Evolutionary conservation across 2,797 vertebrate species (phyloP).

Genomic region (Anniella stebbinsi): DNA sequence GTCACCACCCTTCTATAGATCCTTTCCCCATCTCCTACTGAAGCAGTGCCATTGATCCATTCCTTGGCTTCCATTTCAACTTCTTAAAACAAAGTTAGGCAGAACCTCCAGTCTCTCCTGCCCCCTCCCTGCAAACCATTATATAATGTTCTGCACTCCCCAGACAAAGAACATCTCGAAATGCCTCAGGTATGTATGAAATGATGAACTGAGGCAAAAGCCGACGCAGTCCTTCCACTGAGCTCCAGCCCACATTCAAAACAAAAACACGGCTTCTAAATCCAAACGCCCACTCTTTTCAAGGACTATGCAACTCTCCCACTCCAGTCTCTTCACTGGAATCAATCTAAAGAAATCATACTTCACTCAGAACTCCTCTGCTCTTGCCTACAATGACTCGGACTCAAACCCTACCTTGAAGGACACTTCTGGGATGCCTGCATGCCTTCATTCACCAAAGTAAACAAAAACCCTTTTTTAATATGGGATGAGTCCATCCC

Average conservation of each 20-base stretch:
- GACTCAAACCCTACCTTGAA: background rate
- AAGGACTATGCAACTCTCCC: background rate
- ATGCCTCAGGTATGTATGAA: background rate
- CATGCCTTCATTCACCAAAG: conserved; percentile 36
- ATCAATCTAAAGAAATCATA: background rate
- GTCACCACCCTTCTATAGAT: background rate
- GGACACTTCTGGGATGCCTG: background rate
- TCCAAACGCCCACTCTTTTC: background rate
- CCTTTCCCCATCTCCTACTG: background rate
- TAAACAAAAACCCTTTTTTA: conserved; percentile 34
- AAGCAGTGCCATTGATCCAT: background rate
- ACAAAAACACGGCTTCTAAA: background rate
- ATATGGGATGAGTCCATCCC: conserved; percentile 22
- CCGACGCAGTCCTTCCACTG: background rate
- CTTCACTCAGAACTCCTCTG: background rate
- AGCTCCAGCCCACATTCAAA: background rate
- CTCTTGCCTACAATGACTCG: background rate
- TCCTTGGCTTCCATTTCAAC: background rate
- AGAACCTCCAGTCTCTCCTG: background rate
- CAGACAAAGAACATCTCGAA: background rate
- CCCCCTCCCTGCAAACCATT: no score
- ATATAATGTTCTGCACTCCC: background rate
- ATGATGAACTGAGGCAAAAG: background rate
- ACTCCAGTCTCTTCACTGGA: background rate
- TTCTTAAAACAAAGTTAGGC: background rate